Conservation (phyloP, 2,113 vertebrate genomes). For the Steatornis caripensis region DNA sequence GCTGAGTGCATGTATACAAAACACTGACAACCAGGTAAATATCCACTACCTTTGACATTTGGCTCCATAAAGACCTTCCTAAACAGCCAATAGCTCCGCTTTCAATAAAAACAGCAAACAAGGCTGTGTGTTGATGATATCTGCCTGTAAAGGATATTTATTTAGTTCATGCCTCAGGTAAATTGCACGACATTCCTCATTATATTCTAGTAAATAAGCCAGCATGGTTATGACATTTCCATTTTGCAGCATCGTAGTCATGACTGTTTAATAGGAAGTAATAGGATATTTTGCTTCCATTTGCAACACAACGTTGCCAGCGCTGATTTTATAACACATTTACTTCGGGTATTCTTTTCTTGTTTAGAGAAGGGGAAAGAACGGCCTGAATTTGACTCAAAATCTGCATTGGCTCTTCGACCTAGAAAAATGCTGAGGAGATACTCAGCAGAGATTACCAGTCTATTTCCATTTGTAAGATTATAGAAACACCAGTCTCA, state of each 20-base stretch:
- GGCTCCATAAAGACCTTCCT: neutral
- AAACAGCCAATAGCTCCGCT: neutral
- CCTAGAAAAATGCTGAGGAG: neutral
- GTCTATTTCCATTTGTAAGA: neutral
- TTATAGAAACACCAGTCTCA: neutral
- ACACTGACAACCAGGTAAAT: neutral
- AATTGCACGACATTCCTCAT: neutral
- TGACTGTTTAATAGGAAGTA: neutral
- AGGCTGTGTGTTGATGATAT: neutral
- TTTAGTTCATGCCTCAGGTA: neutral
- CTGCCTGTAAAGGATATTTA: neutral
- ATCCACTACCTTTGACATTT: constrained; percentile 31
- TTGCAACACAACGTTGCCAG: neutral
- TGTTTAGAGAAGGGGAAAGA: neutral
- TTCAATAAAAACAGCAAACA: neutral
- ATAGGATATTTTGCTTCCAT: neutral
- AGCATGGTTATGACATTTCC: neutral
- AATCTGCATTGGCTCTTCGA: neutral
- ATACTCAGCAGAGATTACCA: neutral
- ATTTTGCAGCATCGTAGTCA: neutral
- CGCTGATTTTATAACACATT: neutral
- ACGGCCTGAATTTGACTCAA: neutral
- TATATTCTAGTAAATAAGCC: neutral
- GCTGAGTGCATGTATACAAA: neutral
- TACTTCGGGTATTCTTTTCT: neutral